Percentiles rank a stretch among this genome's conserved stretches.
phyloP scores from a whole-genome alignment of 2,888 invertebrate genomes.

The Schizaphis graminum region DNA sequence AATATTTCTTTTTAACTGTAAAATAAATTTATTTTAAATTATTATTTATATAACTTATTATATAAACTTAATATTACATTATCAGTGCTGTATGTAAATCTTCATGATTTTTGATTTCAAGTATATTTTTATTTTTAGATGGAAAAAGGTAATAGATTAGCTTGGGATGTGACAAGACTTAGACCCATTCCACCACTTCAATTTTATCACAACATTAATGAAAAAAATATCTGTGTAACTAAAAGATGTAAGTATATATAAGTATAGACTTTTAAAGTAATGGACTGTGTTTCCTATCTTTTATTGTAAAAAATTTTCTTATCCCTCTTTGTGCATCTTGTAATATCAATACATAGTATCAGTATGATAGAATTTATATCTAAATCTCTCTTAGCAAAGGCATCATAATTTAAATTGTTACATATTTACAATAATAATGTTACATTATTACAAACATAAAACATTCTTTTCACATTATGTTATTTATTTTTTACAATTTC shows the following conservation, averaged over 20 bases:
- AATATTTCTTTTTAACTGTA: background rate
- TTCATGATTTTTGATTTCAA: background rate
- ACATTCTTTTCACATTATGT: too few relatives aligned
- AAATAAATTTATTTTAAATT: background rate
- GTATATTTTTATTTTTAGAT: constrained; percentile 20
- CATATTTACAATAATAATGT: too few relatives aligned
- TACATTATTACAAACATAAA: too few relatives aligned
- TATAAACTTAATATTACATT: background rate
- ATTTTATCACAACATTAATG: constrained; percentile 54
- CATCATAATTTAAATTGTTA: background rate
- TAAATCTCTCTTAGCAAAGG: background rate
- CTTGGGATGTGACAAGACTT: constrained; percentile 53
- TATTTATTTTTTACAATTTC: background rate
- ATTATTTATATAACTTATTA: background rate
- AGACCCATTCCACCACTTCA: constrained; percentile 44
- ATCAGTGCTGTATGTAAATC: background rate
- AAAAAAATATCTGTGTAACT: constrained; percentile 26
- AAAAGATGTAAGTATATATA: constrained; percentile 43
- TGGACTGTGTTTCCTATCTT: background rate
- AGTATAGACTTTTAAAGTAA: background rate
- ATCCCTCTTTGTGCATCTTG: background rate
- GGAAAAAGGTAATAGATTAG: constrained; percentile 11
- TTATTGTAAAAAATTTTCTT: background rate
- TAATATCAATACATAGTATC: background rate
- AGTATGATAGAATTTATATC: background rate